These are phyloP conservation scores for Anoplopoma fimbria DNA, from an alignment of 2,113 vertebrate species.

Conservation along the genomic window DNA sequence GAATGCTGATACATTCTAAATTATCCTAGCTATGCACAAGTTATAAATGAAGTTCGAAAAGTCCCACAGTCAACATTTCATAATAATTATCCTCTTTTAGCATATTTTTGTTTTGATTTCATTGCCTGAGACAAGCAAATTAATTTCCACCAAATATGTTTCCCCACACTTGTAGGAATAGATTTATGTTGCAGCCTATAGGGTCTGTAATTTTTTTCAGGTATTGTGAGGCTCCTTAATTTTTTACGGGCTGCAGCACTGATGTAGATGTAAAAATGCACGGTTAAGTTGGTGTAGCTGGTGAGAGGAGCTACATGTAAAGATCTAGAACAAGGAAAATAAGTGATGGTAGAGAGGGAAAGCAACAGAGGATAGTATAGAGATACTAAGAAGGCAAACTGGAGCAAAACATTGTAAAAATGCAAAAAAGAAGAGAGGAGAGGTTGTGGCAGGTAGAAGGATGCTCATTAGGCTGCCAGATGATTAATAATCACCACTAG, in stretches of 20 bases:
- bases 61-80: not conserved
- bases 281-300: not conserved
- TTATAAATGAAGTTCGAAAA: not conserved
- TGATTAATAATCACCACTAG: conserved; percentile 51
- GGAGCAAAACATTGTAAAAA: conserved; percentile 32
- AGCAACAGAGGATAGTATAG: not conserved
- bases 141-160: conserved; percentile 6
- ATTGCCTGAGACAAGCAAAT: not conserved
- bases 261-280: not conserved
- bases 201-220: conserved; percentile 10
- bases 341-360: not conserved
- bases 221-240: conserved; percentile 1
- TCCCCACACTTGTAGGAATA: not conserved
- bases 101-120: conserved; percentile 20
- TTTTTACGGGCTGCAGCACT: not conserved
- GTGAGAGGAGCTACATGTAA: not conserved
- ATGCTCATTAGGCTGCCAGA: conserved; percentile 59
- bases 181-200: not conserved
- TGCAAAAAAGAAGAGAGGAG: not conserved
- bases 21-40: not conserved
- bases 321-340: not conserved
- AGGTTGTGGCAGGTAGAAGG: not conserved
- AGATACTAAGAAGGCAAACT: conserved; percentile 27
- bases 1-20: conserved; percentile 6
- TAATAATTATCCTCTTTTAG: conserved; percentile 9